These are phyloP conservation scores for Mercenaria mercenaria DNA, from an alignment of 1,140 invertebrate species.

Conservation along the genomic window DNA sequence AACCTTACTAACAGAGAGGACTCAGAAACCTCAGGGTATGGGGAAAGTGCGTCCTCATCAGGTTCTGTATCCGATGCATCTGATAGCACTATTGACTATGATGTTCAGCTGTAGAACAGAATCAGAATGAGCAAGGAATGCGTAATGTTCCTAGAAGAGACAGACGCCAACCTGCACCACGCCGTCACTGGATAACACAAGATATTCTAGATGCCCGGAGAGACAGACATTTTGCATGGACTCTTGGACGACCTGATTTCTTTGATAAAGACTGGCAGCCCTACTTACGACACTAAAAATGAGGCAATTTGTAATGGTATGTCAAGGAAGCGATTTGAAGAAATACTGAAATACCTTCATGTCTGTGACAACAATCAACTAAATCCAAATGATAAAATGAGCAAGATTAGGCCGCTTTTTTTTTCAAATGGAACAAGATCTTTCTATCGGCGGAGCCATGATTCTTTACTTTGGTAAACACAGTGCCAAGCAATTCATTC, in stretches of 20 bases:
- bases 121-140: too few relatives aligned
- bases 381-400: too few relatives aligned
- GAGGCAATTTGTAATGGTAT: constrained; percentile 33
- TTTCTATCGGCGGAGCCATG: neutral
- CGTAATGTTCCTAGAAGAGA: too few relatives aligned
- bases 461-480: constrained; percentile 11
- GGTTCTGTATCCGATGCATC: constrained; percentile 4
- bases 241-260: too few relatives aligned
- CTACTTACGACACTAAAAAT: constrained; percentile 41
- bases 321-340: too few relatives aligned
- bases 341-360: too few relatives aligned
- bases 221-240: constrained; percentile 23
- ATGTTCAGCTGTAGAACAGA: too few relatives aligned
- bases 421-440: constrained; percentile 4
- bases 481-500: constrained; percentile 41
- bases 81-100: too few relatives aligned
- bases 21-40: too few relatives aligned
- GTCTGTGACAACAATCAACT: too few relatives aligned
- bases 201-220: constrained; percentile 16
- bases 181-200: neutral
- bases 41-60: neutral
- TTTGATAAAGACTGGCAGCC: constrained; percentile 5
- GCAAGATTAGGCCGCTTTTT: constrained; percentile 52
- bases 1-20: too few relatives aligned
- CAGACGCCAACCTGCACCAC: constrained; percentile 6